phyloP scores from a whole-genome alignment of 2,113 vertebrate genomes.

The Tachysurus fulvidraco region DNA sequence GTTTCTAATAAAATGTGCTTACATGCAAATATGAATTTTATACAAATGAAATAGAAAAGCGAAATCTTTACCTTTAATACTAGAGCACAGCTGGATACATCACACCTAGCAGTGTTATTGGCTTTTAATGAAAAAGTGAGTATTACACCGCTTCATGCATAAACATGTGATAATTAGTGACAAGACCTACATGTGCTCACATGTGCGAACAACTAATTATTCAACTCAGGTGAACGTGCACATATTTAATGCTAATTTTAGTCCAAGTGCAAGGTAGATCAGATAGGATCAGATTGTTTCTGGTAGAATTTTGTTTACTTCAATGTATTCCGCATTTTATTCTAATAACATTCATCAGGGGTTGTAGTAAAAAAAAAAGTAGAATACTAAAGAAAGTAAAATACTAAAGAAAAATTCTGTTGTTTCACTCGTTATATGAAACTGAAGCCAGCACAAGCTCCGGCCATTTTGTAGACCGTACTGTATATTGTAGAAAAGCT shows the following conservation, averaged over 20 bases:
- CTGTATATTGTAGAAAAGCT: background rate
- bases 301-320: background rate
- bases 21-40: too few species aligned
- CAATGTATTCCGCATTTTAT: background rate
- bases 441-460: background rate
- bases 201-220: background rate
- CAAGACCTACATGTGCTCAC: background rate
- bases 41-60: too few species aligned
- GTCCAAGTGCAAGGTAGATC: background rate
- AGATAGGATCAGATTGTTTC: background rate
- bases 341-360: background rate
- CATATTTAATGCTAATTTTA: background rate
- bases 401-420: too few species aligned
- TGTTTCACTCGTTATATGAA: background rate
- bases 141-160: background rate
- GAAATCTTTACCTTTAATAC: too few species aligned
- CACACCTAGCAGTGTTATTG: too few species aligned
- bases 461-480: background rate
- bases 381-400: too few species aligned
- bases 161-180: background rate
- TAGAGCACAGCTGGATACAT: too few species aligned
- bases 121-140: too few species aligned
- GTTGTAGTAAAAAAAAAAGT: too few species aligned
- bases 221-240: background rate
- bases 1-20: background rate